Base-by-base conservation (phyloP, 1,140 invertebrate genomes). In the Pomacea maculata region DNA sequence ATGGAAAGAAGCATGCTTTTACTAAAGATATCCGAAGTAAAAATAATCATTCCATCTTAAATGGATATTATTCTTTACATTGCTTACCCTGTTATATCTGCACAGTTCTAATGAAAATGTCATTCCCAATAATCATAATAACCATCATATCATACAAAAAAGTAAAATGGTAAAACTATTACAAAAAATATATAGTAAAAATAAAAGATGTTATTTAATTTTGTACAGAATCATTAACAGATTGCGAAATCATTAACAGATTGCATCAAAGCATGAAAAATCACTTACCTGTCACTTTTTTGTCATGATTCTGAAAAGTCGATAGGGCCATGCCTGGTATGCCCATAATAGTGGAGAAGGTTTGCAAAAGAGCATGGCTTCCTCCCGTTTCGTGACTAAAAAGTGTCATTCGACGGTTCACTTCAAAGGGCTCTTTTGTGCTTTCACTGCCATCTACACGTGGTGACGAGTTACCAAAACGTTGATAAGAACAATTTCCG, bases 241-340 rank as follows among this genome's bases (percentile, higher is more conserved):
- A n/a, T n/a, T 45, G 34, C 1, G 34, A 45, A 45, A 1, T 1
- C 34, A 45, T 45, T 45, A 45, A 45, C 1, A 45, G 34, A 45
- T 45, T 45, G 34, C 34, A 45, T 45, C 5, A 5, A 45, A 45
- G 70, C 6, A 71, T n/a, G 15, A 71, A 29, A 25, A 73, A 34
- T 52, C 25, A 73, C 19, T 1, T 8, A 52, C 34, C 34, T 34
- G 34, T 73, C 21, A 73, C 71, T 21, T 73, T 1, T 45, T 45
- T 73, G 34, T 73, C 71, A 15, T 52, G 71, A 1, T 21, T 52
- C 34, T 73, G 71, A 73, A 73, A 34, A n/a, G 71, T 73, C 71
- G 8, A 45, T 54, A 73, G 11, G 34, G 21, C 0, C 71, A 73
- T 73, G 5, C 25, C 34, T 73, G 34, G 29, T 10, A 73, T 45